Evolutionary conservation across 1,140 invertebrate species (phyloP), one percentile per base, ranked within the genome.

Genomic region (Aphaenogaster ashmeadi): DNA sequence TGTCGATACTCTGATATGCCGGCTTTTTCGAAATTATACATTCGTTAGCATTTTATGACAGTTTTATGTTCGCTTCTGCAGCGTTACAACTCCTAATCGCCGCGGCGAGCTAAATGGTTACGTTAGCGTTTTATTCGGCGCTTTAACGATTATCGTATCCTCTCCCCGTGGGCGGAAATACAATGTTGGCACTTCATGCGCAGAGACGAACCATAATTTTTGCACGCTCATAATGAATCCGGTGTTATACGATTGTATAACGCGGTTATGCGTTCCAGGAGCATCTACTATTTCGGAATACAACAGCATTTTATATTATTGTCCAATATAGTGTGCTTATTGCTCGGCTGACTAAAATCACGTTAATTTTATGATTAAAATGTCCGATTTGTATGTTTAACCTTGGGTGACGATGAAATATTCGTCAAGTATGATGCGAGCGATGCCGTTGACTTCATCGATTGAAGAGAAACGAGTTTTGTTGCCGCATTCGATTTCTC

Each of bases 391-490:
- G 75, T 27, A 66, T 74, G n/a, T 64, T 77, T 54, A 47, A 9
- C 41, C 21, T 64, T 56, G 13, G 47, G 15, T 52, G n/a, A 79
- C 71, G 60, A 90, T 85, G 86, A 62, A 85, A 87, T 72, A 87
- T 47, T 83, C 62, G 47, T 15, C 18, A 52, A 52, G 41, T 36
- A 50, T 72, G 44, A 60, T 58, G 7, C 50, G 71, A n/a, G 33
- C 71, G 47, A 71, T 77, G 71, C 81, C 88, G 33, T 71, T 64
- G 77, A 90, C 38, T 38, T 90, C 71, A 21, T 11, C 41, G 81
- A 81, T 54, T n/a, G 58, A 79, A 50, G 79, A 77, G 15, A 60
- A 91, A 91, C 75, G 64, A 71, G 64, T 90, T 81, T 88, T 77
- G 36, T 47, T 54, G 56, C 4, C 75, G 44, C 60, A 41, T 64